A percentile compares a stretch with the other conserved stretches of the same genome.
phyloP scores from a whole-genome alignment of 2,888 invertebrate genomes.

The Drosophila dives region DNA sequence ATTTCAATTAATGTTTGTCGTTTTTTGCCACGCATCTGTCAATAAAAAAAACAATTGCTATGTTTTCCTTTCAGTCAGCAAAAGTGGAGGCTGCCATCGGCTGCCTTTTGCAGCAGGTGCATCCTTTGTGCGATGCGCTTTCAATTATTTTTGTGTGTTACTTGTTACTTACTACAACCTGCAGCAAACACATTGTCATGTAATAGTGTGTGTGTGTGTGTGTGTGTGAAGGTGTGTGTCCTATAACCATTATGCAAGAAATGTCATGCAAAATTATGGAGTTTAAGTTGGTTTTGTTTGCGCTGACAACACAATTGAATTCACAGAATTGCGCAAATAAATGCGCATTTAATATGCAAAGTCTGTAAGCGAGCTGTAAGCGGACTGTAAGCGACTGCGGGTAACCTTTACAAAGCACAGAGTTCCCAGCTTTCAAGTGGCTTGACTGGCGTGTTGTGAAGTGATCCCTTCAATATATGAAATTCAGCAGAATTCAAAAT shows the following conservation, averaged over 20 bases:
- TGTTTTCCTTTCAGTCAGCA: slow-evolving; percentile 3
- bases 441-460: neutral
- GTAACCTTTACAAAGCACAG: neutral
- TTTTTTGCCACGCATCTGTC: slow-evolving; percentile 36
- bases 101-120: slow-evolving; percentile 6
- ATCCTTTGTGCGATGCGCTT: slow-evolving; percentile 57
- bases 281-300: slow-evolving; percentile 46
- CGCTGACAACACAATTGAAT: slow-evolving; percentile 50
- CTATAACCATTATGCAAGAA: slow-evolving; percentile 35
- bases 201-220: neutral
- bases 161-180: slow-evolving; percentile 49
- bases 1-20: slow-evolving; percentile 18
- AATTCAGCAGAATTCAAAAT: neutral
- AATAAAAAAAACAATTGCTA: slow-evolving; percentile 58
- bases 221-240: slow-evolving; percentile 1
- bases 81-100: neutral
- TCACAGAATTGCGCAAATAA: slow-evolving; percentile 50
- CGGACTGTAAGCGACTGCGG: neutral
- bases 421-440: slow-evolving; percentile 3
- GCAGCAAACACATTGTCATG: neutral
- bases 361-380: slow-evolving; percentile 8
- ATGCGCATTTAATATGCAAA: slow-evolving; percentile 60
- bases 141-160: slow-evolving; percentile 70
- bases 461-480: neutral
- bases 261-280: slow-evolving; percentile 29